These are phyloP conservation scores for Dicrostonyx torquatus DNA, from an alignment of 2,797 vertebrate genomes.

Conservation along the genomic window DNA sequence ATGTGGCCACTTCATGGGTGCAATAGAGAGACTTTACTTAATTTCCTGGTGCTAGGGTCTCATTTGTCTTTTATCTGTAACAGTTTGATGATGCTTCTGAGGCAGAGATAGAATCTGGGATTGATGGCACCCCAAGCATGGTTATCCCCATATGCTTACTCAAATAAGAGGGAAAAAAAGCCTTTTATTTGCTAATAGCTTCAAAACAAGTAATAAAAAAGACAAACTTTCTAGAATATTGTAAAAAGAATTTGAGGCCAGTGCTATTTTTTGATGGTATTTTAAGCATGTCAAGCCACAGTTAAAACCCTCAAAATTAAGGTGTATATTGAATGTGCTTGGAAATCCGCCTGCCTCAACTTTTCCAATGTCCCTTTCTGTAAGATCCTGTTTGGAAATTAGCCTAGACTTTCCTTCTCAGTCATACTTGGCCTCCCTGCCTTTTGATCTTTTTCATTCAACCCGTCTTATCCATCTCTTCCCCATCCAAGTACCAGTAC, in stretches of 20 bases:
- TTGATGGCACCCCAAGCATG: conserved; percentile 54
- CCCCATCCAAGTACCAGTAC: not conserved
- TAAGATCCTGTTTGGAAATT: not conserved
- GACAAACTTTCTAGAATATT: conserved; percentile 47
- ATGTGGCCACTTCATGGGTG: conserved; percentile 56
- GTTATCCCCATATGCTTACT: conserved; percentile 57
- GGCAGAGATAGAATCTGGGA: conserved; percentile 54
- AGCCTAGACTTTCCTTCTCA: not conserved
- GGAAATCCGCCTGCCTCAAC: not conserved
- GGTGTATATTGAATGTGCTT: not conserved
- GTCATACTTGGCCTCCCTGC: not conserved
- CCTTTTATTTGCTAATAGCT: conserved; percentile 55
- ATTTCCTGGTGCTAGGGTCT: conserved; percentile 69
- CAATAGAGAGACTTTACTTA: conserved; percentile 22
- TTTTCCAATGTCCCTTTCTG: not conserved
- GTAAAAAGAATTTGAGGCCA: conserved; percentile 15
- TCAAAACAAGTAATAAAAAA: conserved; percentile 62
- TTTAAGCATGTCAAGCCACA: conserved; percentile 31
- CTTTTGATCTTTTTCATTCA: not conserved
- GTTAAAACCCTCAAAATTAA: conserved; percentile 17
- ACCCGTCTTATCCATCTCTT: not conserved
- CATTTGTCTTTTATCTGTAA: conserved; percentile 65
- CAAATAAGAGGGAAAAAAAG: conserved; percentile 58
- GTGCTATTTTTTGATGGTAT: conserved; percentile 36
- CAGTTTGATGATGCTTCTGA: conserved; percentile 44